Percentiles rank a stretch among this genome's conserved stretches.
Evolutionary conservation across 2,888 invertebrate species (phyloP).

Genomic region (Nesidiocoris tenuis): DNA sequence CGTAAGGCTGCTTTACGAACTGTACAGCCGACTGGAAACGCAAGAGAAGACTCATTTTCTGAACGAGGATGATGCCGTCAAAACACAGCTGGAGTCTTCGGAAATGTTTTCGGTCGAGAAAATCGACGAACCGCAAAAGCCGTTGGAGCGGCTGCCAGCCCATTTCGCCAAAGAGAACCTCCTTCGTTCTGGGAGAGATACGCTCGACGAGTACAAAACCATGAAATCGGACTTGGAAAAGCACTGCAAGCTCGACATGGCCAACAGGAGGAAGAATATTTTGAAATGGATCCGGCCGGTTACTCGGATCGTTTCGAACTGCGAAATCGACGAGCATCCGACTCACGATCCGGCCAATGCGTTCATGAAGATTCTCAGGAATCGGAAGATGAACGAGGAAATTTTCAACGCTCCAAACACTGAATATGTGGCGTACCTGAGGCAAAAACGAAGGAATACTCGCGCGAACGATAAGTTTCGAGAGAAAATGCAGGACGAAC

Average conservation of each 20-base stretch:
- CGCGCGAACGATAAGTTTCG: background rate
- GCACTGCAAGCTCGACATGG: constrained; percentile 4
- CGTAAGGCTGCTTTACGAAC: constrained; percentile 45
- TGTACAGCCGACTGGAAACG: constrained; percentile 46
- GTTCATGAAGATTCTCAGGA: background rate
- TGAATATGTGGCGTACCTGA: constrained; percentile 31
- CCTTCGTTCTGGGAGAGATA: background rate
- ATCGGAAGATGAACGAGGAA: background rate
- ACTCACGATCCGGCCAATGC: constrained; percentile 12
- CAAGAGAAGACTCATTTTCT: constrained; percentile 43
- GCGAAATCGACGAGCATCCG: background rate
- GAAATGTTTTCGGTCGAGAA: constrained; percentile 31
- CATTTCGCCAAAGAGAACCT: constrained; percentile 13
- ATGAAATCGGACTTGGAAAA: background rate
- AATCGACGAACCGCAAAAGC: constrained; percentile 16
- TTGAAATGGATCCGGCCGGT: constrained; percentile 9
- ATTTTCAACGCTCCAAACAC: background rate
- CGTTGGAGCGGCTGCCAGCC: background rate
- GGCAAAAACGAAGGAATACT: constrained; percentile 23
- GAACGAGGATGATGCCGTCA: constrained; percentile 36
- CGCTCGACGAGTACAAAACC: constrained; percentile 14
- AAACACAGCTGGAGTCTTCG: constrained; percentile 20
- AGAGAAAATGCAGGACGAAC: constrained; percentile 32
- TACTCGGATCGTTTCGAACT: background rate
- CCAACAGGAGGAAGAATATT: constrained; percentile 10